These are phyloP conservation scores for Eremobia ochroleuca DNA, from an alignment of 2,888 invertebrate genomes.

Conservation along the genomic window DNA sequence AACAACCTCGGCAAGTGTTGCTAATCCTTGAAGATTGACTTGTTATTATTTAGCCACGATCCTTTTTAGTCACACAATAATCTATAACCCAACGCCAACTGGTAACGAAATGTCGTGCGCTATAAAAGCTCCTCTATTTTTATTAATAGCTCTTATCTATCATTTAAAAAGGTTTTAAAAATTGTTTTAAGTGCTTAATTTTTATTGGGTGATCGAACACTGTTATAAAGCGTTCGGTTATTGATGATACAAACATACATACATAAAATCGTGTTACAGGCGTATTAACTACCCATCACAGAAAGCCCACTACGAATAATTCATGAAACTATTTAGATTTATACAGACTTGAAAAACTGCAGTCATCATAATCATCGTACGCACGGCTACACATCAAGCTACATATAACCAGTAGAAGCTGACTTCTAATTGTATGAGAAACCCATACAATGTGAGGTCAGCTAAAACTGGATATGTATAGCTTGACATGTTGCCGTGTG, in stretches of 20 bases:
- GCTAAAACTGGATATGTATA: background rate
- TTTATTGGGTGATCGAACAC: conserved; percentile 67
- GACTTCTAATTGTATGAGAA: background rate
- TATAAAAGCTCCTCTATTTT: conserved; percentile 45
- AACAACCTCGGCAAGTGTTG: too few species aligned
- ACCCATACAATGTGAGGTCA: background rate
- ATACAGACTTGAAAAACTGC: background rate
- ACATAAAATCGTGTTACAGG: conserved; percentile 2
- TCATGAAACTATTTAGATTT: background rate
- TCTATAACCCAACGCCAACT: background rate
- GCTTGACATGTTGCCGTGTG: background rate
- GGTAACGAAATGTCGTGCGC: conserved; percentile 34
- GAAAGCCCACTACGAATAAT: background rate
- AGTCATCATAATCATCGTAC: background rate
- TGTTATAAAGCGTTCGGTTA: conserved; percentile 35
- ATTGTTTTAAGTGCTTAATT: conserved; percentile 68
- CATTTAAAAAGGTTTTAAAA: conserved; percentile 69
- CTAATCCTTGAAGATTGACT: too few species aligned
- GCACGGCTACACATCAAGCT: too few species aligned
- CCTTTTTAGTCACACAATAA: too few species aligned
- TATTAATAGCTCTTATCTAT: conserved; percentile 70
- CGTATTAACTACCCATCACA: background rate
- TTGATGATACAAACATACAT: conserved; percentile 28
- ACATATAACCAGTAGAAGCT: background rate
- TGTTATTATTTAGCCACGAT: too few species aligned